Evolutionary conservation across 2,797 vertebrate species (phyloP), one percentile per base, ranked within the genome.

Genomic region (Craterocephalus amniculus): DNA sequence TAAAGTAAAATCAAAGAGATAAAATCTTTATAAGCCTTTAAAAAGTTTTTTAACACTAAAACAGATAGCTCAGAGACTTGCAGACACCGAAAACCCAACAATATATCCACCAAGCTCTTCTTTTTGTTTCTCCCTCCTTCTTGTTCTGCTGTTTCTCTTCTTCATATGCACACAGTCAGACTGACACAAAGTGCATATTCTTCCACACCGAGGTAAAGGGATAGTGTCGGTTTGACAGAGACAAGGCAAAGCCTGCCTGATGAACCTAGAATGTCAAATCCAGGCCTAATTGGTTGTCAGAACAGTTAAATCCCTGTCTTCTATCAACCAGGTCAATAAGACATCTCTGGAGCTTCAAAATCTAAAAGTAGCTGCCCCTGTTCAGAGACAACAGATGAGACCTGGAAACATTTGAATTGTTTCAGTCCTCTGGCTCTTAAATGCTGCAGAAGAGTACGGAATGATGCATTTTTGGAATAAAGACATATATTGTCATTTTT

Each of bases 221-320:
- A 89, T 88, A 88, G 70, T 76, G 66, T 35, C 81, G 80, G 88
- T 81, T 86, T 84, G 78, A 79, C 58, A 67, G 73, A 81, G 84
- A 87, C 76, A 72, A 86, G 73, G 56, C 74, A 80, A 88, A 84
- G 69, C 74, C 79, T 65, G 72, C 22, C 6, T 56, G 65, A 66
- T 69, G 84, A 86, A 89, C 67, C 73, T 22, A 55, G 56, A 71
- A 72, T 80, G 85, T 89, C 76, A 90, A 83, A 91, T 84, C 77
- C 63, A 72, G 57, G 57, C 71, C 77, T 94, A 93, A 93, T 93
- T 93, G 87, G 85, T 78, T 92, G 89, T 91, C 88, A 88, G 83
- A 80, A 79, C 57, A 68, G 85, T 84, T 85, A 91, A 92, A 91
- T 91, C 88, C 84, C 55, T 58, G 57, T 57, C 45, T 71, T 65